phyloP scores from a whole-genome alignment of 2,888 invertebrate genomes.

The Diadegma fenestrale region DNA sequence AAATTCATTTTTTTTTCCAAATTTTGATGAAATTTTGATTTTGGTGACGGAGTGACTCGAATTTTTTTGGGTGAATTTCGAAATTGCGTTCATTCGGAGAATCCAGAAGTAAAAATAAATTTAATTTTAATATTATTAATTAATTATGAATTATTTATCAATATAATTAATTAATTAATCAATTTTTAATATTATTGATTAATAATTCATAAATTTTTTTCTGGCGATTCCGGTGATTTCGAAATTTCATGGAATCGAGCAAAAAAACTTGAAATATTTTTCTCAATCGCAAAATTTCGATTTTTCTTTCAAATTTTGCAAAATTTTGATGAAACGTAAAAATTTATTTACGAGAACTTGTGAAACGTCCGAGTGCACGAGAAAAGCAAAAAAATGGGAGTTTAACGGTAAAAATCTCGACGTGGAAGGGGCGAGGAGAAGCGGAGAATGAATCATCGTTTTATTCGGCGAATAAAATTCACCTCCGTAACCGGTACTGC shows the following conservation, averaged over 20 bases:
- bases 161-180: neutral
- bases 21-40: too few relatives aligned
- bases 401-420: neutral
- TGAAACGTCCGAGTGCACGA: neutral
- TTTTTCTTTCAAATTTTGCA: too few relatives aligned
- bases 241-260: neutral
- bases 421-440: neutral
- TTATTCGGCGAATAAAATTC: constrained; percentile 46
- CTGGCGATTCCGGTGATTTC: neutral
- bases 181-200: too few relatives aligned
- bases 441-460: constrained; percentile 2
- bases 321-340: neutral
- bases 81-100: neutral
- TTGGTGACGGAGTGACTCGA: too few relatives aligned
- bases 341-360: neutral
- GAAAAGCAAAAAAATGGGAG: neutral
- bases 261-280: neutral
- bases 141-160: too few relatives aligned
- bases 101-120: too few relatives aligned
- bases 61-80: neutral
- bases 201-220: neutral
- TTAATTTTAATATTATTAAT: too few relatives aligned
- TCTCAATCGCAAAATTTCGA: too few relatives aligned
- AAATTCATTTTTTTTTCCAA: neutral
- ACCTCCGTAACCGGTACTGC: constrained; percentile 94